Evolutionary conservation across 1,140 invertebrate species (phyloP), one percentile per base, ranked within the genome.

Genomic region (Batillaria attramentaria): DNA sequence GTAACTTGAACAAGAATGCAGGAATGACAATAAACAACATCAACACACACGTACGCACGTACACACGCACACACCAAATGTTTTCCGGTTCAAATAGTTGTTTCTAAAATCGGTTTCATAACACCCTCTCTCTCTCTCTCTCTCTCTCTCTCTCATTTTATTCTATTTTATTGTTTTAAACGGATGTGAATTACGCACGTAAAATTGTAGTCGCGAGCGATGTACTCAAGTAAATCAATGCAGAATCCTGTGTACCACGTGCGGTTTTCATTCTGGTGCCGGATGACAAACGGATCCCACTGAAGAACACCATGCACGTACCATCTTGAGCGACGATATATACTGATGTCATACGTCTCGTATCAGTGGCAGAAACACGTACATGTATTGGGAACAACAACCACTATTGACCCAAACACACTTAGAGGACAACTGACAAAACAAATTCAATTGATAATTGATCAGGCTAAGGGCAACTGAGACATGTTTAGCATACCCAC

Each of bases 181-280:
- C 46, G 24, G 24, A 50, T 10, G 10, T 50, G 10, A 50, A 24
- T 13, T 10, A 13, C 46, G 46, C 46, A 69, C 66, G 66, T 69
- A n/a, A 69, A 69, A 24, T 69, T 69, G 66, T 41, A 39, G 6
- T 5, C 28, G 24, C 35, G 4, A 28, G 66, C 24, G 35, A 69
- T 18, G 6, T 41, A 41, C 28, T 69, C 8, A 0, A 69, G 66
- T 8, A 69, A 24, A 33, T 69, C 66, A 18, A 69, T 69, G 28
- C 66, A 69, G 20, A 69, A 39, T 39, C 66, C 66, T 69, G 66
- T 69, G 66, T 69, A 41, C 66, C 66, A 69, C 66, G 66, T 69
- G 66, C 6, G 20, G 10, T 16, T 69, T 39, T 69, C 66, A 1
- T 69, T 69, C 66, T 69, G 5, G 35, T 69, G 66, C 39, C 66